Percentiles rank a stretch among this genome's conserved stretches.
phyloP scores from a whole-genome alignment of 2,888 invertebrate genomes.

The Scaptodrosophila latifasciaeformis region DNA sequence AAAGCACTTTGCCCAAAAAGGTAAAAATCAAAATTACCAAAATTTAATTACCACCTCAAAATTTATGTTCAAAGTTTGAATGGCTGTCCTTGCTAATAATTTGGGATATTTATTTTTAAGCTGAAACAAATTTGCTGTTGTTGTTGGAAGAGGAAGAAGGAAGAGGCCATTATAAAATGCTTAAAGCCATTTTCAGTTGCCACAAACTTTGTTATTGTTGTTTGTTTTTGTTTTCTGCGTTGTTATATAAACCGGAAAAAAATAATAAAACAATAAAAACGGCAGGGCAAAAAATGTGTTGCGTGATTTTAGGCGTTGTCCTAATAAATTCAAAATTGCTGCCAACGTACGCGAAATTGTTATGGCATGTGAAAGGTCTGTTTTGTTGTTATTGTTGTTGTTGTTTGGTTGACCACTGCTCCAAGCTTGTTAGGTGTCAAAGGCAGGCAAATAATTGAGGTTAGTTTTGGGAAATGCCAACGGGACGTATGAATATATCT shows the following conservation, averaged over 20 bases:
- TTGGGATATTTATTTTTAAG: too few species aligned
- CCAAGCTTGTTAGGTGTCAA: conserved; percentile 32
- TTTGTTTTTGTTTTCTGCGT: conserved; percentile 25
- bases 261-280: too few species aligned
- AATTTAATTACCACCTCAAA: conserved; percentile 10
- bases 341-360: too few species aligned
- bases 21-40: background rate
- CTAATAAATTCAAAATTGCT: too few species aligned
- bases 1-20: background rate
- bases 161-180: too few species aligned
- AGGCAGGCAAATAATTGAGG: conserved; percentile 12
- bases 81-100: too few species aligned
- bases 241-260: background rate
- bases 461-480: too few species aligned
- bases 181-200: too few species aligned
- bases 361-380: too few species aligned
- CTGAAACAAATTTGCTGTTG: too few species aligned
- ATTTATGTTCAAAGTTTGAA: conserved; percentile 31
- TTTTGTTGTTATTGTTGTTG: background rate
- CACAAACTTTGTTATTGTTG: too few species aligned
- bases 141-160: too few species aligned
- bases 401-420: background rate
- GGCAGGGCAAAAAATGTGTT: background rate
- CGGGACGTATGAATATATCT: background rate
- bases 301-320: conserved; percentile 2